These are phyloP conservation scores for Peromyscus aztecus DNA, from an alignment of 2,797 vertebrate species.

Conservation along the genomic window DNA sequence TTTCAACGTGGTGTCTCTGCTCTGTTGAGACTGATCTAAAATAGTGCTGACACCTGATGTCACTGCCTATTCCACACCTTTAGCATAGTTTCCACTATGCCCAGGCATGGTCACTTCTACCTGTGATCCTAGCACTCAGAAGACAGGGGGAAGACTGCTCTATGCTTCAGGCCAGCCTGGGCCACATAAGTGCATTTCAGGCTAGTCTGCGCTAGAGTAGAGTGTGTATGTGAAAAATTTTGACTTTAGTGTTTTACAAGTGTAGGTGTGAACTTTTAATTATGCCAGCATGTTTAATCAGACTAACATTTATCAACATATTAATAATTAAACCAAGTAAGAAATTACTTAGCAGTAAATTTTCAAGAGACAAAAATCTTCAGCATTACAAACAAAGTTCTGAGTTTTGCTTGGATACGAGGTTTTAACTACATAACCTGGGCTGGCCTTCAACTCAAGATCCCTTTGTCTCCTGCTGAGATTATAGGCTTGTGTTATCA, in stretches of 20 bases:
- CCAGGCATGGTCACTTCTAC: neutral
- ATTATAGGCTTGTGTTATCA: neutral
- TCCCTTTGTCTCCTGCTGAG: neutral
- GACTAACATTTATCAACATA: constrained; percentile 59
- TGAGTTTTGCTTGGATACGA: neutral
- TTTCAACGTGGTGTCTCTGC: constrained; percentile 61
- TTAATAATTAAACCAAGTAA: constrained; percentile 51
- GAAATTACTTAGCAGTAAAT: constrained; percentile 58
- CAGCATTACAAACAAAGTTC: constrained; percentile 48
- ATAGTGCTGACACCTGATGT: constrained; percentile 61
- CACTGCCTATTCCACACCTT: constrained; percentile 55
- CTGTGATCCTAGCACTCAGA: neutral
- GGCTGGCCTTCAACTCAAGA: neutral
- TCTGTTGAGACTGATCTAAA: constrained; percentile 65
- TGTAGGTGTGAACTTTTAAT: constrained; percentile 59
- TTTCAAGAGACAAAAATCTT: constrained; percentile 40
- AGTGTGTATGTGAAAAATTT: neutral
- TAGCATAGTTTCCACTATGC: neutral
- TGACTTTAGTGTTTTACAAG: constrained; percentile 64
- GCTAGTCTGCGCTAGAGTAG: neutral
- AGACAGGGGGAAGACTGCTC: neutral
- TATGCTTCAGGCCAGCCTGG: neutral
- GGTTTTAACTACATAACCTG: neutral
- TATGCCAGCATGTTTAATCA: constrained; percentile 56
- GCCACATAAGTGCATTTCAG: neutral